phyloP scores from a whole-genome alignment of 2,888 invertebrate genomes.

The Herminia tarsipennalis region DNA sequence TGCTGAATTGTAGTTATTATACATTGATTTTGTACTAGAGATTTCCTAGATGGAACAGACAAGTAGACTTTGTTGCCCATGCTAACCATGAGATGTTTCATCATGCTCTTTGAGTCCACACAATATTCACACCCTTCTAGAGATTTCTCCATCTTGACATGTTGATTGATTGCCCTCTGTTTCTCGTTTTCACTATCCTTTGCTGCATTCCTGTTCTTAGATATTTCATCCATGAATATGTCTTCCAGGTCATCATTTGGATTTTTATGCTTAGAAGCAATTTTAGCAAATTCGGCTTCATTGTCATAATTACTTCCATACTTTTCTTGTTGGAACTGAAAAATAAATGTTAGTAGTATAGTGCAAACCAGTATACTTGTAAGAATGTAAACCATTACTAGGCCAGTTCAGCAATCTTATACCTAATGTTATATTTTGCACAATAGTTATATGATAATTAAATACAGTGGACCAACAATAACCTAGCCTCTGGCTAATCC shows the following conservation, averaged over 20 bases:
- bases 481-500: too few relatives aligned
- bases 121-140: constrained; percentile 94
- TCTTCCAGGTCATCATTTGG: constrained; percentile 93
- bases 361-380: too few relatives aligned
- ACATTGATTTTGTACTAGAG: constrained; percentile 94
- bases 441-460: too few relatives aligned
- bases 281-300: constrained; percentile 91
- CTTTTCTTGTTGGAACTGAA: constrained; percentile 92
- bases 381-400: too few relatives aligned
- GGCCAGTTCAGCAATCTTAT: too few relatives aligned
- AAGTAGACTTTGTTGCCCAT: constrained; percentile 94
- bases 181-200: constrained; percentile 87
- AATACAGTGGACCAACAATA: too few relatives aligned
- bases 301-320: constrained; percentile 92
- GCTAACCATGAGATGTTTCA: constrained; percentile 94
- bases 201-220: constrained; percentile 86
- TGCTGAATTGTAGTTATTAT: constrained; percentile 94
- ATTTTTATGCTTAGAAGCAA: constrained; percentile 88
- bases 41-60: constrained; percentile 91
- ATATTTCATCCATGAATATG: constrained; percentile 92
- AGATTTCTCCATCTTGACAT: constrained; percentile 88
- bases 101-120: constrained; percentile 91
- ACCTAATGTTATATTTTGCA: too few relatives aligned
- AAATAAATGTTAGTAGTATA: constrained; percentile 43
- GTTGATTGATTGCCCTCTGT: constrained; percentile 90